phyloP scores from a whole-genome alignment of 1,140 invertebrate species.

The Pseudomyrmex dendroicus region DNA sequence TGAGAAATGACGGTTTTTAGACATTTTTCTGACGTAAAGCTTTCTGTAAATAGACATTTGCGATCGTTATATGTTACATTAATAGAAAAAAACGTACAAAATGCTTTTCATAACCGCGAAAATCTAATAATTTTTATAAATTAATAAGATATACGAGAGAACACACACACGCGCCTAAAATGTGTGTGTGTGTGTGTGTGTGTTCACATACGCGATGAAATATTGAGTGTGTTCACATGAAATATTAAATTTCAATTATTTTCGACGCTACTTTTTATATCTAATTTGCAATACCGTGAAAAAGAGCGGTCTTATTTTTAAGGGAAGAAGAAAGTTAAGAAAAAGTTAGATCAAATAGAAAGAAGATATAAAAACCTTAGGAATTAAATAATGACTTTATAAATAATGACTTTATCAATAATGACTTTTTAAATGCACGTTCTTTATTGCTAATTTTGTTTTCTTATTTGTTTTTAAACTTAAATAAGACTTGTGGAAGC shows the following conservation, averaged over 20 bases:
- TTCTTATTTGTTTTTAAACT: background rate
- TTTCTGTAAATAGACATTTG: background rate
- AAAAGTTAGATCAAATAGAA: background rate
- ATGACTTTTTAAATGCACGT: background rate
- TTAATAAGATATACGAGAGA: too few relatives aligned
- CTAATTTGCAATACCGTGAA: background rate
- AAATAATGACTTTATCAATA: background rate
- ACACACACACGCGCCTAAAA: too few relatives aligned
- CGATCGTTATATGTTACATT: too few relatives aligned
- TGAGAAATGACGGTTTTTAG: conserved; percentile 1
- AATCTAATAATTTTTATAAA: too few relatives aligned
- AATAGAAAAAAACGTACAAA: too few relatives aligned
- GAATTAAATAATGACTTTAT: background rate
- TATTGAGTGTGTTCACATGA: background rate
- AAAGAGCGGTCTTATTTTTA: background rate
- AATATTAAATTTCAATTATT: background rate
- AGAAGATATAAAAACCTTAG: background rate
- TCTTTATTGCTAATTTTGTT: background rate
- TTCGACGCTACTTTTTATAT: background rate
- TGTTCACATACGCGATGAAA: background rate
- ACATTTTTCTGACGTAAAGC: background rate
- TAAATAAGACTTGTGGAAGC: background rate
- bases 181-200: too few relatives aligned
- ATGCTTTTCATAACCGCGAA: too few relatives aligned
- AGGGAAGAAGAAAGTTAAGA: background rate